Conservation (phyloP, 1,140 invertebrate species). For the Drosophila eugracilis region DNA sequence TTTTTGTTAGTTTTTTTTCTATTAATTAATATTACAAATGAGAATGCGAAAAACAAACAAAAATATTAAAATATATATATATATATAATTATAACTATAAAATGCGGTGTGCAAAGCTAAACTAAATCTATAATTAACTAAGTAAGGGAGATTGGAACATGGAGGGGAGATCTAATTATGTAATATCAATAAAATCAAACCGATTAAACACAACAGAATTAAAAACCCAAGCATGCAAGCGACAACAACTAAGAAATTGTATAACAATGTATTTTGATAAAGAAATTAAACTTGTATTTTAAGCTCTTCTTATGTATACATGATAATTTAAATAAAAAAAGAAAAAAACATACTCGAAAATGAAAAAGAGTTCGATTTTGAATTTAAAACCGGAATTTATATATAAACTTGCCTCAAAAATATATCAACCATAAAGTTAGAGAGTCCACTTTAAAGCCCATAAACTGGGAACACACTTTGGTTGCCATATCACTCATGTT, state of each 20-base stretch:
- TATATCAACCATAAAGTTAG: too few relatives aligned
- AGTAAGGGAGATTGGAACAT: slow-evolving; percentile 29
- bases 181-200: slow-evolving; percentile 38
- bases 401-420: background rate
- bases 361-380: background rate
- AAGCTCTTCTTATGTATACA: slow-evolving; percentile 77
- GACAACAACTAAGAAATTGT: slow-evolving; percentile 74
- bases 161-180: slow-evolving; percentile 14
- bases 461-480: too few relatives aligned
- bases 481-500: too few relatives aligned
- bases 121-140: slow-evolving; percentile 57
- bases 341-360: slow-evolving; percentile 33
- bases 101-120: slow-evolving; percentile 59
- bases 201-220: slow-evolving; percentile 21
- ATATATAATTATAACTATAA: slow-evolving; percentile 28
- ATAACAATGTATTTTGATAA: slow-evolving; percentile 84
- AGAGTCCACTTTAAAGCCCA: too few relatives aligned
- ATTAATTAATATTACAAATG: slow-evolving; percentile 72
- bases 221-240: slow-evolving; percentile 30
- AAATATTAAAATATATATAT: slow-evolving; percentile 31
- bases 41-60: slow-evolving; percentile 12
- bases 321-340: slow-evolving; percentile 72
- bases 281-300: slow-evolving; percentile 80
- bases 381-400: background rate
- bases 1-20: slow-evolving; percentile 81